Evolutionary conservation across 1,140 invertebrate species (phyloP), one percentile per base, ranked within the genome.

Genomic region (Laupala kohalensis): DNA sequence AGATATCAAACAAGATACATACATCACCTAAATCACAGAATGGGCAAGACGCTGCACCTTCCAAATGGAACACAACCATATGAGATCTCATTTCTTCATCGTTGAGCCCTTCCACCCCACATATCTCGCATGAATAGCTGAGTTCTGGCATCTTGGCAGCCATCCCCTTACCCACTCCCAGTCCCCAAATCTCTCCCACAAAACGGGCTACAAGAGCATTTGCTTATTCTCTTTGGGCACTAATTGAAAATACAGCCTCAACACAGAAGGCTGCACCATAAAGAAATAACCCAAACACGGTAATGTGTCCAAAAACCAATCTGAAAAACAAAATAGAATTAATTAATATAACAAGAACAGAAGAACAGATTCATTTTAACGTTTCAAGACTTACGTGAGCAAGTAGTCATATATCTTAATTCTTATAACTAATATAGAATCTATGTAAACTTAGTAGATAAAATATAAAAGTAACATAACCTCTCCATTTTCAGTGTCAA

Each of bases 21-120:
- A 71, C 85, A 72, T 88, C 86, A 13, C 86, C 86, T 53, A 92
- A 82, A 78, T 92, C 90, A 80, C 92, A 94, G 78, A 93, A 93
- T 0, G 92, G 91, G 78, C 92, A 93, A 29, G 88, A 88, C 23
- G 87, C 86, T 69, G 88, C 86, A 5, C 89, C 89, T 72, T 92
- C 89, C 5, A 93, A 84, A 80, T 93, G 92, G 76, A 86, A 88
- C 26, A 88, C 83, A 30, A 90, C 81, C 73, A 91, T 91, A 79
- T 94, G 92, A 25, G 86, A 83, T 74, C 90, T 83, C 87, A 94
- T 90, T 75, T 90, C 88, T 67, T 90, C 89, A 75, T 93, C 91
- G 53, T 86, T 88, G 67, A 93, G 84, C 30, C 89, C 90, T 75
- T 91, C 89, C 68, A 88, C 83, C 13, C 92, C 92, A 79, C 92